A percentile compares a stretch with the other conserved stretches of the same genome.
Evolutionary conservation across 2,113 vertebrate species (phyloP).

Genomic region (Tragulus kanchil): DNA sequence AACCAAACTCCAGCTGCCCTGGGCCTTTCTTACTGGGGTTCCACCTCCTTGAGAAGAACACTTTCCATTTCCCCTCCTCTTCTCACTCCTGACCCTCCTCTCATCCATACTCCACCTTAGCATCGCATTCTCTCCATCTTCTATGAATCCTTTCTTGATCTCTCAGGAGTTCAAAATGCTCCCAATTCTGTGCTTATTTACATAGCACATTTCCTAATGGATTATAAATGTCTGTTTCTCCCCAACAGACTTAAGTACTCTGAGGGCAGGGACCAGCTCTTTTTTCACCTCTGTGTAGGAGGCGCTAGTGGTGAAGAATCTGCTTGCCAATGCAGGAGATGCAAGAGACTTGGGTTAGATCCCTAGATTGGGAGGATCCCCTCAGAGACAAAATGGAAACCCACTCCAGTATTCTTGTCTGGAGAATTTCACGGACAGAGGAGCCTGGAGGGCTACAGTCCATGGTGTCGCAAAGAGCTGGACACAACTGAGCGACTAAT

Average conservation of each 20-base stretch:
- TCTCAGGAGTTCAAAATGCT: constrained; percentile 34
- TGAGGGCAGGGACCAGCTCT: background rate
- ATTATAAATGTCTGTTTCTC: background rate
- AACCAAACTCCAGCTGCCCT: background rate
- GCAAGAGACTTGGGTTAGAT: background rate
- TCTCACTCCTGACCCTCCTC: background rate
- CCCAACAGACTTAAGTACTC: background rate
- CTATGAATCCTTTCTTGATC: background rate
- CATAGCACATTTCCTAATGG: accelerated
- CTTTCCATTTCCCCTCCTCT: background rate
- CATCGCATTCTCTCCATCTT: background rate
- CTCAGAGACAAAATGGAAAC: background rate
- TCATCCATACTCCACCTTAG: background rate
- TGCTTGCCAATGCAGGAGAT: background rate
- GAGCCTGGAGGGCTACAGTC: background rate
- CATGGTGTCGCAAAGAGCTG: background rate
- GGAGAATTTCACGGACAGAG: background rate
- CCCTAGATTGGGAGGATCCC: background rate
- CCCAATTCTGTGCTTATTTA: background rate
- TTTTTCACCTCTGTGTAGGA: background rate
- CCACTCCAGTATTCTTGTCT: background rate
- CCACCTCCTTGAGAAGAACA: background rate
- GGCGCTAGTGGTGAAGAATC: background rate
- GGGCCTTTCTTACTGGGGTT: background rate
- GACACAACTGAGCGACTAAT: background rate